These are phyloP conservation scores for Drosophila setifemur DNA, from an alignment of 1,140 invertebrate species.

Conservation along the genomic window DNA sequence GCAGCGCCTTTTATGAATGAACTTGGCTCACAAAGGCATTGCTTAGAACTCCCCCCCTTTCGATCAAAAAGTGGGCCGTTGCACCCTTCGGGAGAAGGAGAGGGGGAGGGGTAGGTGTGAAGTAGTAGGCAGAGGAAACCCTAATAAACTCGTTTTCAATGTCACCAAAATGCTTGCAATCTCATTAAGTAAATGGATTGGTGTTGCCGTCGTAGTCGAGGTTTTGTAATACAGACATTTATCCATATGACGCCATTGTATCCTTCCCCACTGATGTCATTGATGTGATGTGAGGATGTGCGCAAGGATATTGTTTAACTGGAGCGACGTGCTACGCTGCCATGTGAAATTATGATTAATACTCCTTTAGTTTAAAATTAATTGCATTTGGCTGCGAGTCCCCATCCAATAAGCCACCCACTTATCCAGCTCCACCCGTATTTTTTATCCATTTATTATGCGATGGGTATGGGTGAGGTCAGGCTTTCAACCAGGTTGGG, in stretches of 20 bases:
- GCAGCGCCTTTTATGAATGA: slow-evolving; percentile 73
- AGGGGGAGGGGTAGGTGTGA: background rate
- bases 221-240: slow-evolving; percentile 62
- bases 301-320: slow-evolving; percentile 30
- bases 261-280: slow-evolving; percentile 27
- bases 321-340: slow-evolving; percentile 30
- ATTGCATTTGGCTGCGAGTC: slow-evolving; percentile 50
- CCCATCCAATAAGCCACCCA: background rate
- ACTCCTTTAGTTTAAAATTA: slow-evolving; percentile 73
- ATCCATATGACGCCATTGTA: slow-evolving; percentile 72
- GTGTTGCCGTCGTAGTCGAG: slow-evolving; percentile 37
- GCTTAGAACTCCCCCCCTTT: slow-evolving; percentile 31
- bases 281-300: background rate
- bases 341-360: slow-evolving; percentile 68
- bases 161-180: slow-evolving; percentile 60
- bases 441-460: slow-evolving; percentile 12
- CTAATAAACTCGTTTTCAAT: slow-evolving; percentile 60
- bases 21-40: slow-evolving; percentile 58
- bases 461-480: slow-evolving; percentile 18
- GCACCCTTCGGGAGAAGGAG: slow-evolving; percentile 32
- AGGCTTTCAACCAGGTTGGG: background rate
- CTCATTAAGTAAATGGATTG: slow-evolving; percentile 78
- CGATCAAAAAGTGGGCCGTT: slow-evolving; percentile 11
- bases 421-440: background rate
- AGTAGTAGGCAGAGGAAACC: slow-evolving; percentile 18